Base-by-base conservation (phyloP, 2,888 invertebrate species). In the Sympetrum striolatum region DNA sequence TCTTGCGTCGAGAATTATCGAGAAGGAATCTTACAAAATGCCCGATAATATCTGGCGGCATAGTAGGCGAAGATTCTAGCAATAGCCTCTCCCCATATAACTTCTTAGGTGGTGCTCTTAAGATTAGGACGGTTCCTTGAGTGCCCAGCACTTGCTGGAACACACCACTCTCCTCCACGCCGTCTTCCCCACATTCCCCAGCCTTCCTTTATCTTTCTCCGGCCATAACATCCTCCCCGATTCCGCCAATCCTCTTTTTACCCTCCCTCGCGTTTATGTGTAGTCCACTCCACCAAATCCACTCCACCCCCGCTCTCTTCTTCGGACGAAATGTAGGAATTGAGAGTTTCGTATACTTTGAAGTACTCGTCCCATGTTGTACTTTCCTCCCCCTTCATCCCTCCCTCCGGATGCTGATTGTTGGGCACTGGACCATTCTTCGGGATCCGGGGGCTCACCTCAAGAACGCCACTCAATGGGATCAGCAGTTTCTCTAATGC, bases 81-180 rank as follows among this genome's bases (percentile, higher is more conserved):
- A 82, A 18, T 53, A 18, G 15, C 48, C 12, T 82, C 53, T 53
- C 53, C 53, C 53, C 53, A 53, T 18, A 53, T 53, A 18, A 15
- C 86, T 86, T 14, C 73, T 86, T 60, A 86, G 60, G 64, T 60
- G 60, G 35, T 64, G 86, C 86, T 60, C 60, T 86, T 86, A 86
- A 86, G 86, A 86, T 86, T 86, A 86, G 86, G 37, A 22, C 58
- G 82, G 58, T 14, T 64, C 2, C 60, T 60, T 86, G 86, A 86
- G 86, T 86, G 86, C 60, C 37, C 82, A 35, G 58, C 58, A 35
- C 82, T 35, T 25, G 37, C 8, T 31, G 1, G 86, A 86, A 35
- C 82, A 31, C 86, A 12, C 86, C 35, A 58, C 15, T 31, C 58
- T 58, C 58, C 48, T 44, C 58, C 82, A 25, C 18, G 37, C 86